Evolutionary conservation across 2,113 vertebrate species (phyloP).

Genomic region (Choloepus hoffmanni): DNA sequence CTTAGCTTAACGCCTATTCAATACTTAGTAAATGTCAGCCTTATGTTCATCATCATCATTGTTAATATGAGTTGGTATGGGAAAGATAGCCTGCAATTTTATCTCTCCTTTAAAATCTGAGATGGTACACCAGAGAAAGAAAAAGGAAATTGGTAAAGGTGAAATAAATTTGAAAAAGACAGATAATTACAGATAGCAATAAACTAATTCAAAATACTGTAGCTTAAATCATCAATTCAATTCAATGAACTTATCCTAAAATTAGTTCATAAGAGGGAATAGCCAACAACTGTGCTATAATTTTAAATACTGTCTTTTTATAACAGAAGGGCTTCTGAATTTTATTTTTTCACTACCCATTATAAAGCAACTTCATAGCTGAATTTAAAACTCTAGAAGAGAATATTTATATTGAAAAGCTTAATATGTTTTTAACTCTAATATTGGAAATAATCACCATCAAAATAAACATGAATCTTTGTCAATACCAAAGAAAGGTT

Average conservation of each 20-base stretch:
- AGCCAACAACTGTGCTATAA: not conserved
- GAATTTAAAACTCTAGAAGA: slow-evolving; percentile 77
- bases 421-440: slow-evolving; percentile 75
- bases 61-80: not conserved
- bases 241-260: not conserved
- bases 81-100: not conserved
- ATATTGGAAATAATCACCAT: slow-evolving; percentile 71
- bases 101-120: not conserved
- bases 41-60: not conserved
- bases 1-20: not conserved
- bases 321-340: slow-evolving; percentile 62
- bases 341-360: slow-evolving; percentile 54
- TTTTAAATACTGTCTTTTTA: slow-evolving; percentile 1
- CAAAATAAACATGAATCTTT: slow-evolving; percentile 79
- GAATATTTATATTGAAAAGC: slow-evolving; percentile 79
- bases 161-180: not conserved
- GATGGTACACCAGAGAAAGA: not conserved
- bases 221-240: not conserved
- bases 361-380: slow-evolving; percentile 79
- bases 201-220: slow-evolving; percentile 3
- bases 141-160: not conserved
- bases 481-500: slow-evolving; percentile 71
- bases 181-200: not conserved
- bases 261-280: not conserved
- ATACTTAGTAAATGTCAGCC: not conserved